These are phyloP conservation scores for Euzophera pinguis DNA, from an alignment of 2,888 invertebrate genomes.

Conservation along the genomic window DNA sequence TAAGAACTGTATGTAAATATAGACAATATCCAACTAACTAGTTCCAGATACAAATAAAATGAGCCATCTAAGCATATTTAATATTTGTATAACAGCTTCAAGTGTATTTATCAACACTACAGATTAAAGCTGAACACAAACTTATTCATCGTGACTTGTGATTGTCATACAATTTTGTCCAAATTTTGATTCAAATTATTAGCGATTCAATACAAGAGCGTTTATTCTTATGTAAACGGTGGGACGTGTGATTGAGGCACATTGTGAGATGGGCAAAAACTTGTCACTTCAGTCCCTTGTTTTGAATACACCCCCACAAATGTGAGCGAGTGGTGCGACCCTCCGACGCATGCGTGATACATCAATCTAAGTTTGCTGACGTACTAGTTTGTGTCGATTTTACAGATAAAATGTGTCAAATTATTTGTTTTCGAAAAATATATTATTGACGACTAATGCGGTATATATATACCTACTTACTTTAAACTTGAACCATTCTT, in stretches of 20 bases:
- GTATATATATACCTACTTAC: no score
- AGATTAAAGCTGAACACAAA: slow-evolving; percentile 46
- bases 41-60: no score
- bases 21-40: no score
- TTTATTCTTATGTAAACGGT: slow-evolving; percentile 52
- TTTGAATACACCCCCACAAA: slow-evolving; percentile 36
- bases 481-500: no score
- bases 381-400: slow-evolving; percentile 23
- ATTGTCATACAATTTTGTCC: slow-evolving; percentile 54
- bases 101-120: slow-evolving; percentile 45
- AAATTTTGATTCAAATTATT: slow-evolving; percentile 52
- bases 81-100: slow-evolving; percentile 16
- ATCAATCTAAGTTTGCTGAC: slow-evolving; percentile 32
- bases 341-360: slow-evolving; percentile 29
- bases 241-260: slow-evolving; percentile 51
- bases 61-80: background rate
- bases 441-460: background rate
- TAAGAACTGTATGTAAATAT: no score
- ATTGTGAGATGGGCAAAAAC: slow-evolving; percentile 61
- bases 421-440: background rate
- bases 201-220: slow-evolving; percentile 45
- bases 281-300: slow-evolving; percentile 41
- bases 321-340: slow-evolving; percentile 22
- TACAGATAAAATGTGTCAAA: background rate
- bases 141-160: slow-evolving; percentile 57